Percentiles rank a stretch among this genome's conserved stretches.
Evolutionary conservation across 2,113 vertebrate species (phyloP).

Genomic region (Otus sunia): DNA sequence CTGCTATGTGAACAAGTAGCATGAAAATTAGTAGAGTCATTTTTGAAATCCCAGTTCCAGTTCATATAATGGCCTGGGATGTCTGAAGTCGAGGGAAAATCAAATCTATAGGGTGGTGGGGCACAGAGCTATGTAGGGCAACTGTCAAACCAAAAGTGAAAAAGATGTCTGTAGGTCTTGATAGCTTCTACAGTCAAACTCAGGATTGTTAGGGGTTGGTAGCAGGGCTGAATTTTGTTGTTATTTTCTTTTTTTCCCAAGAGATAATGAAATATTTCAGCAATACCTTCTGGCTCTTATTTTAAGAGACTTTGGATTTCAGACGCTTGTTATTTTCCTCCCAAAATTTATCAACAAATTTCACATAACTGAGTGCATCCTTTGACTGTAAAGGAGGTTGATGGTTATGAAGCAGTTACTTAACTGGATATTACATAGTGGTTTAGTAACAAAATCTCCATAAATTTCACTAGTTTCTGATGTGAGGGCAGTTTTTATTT

Average conservation of each 20-base stretch:
- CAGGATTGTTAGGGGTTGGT: background rate
- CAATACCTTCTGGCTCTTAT: background rate
- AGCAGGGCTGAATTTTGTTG: background rate
- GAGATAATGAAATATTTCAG: background rate
- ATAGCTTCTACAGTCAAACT: background rate
- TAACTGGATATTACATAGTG: slow-evolving; percentile 6
- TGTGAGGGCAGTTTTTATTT: slow-evolving; percentile 55
- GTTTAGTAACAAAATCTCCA: slow-evolving; percentile 26
- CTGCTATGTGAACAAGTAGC: background rate
- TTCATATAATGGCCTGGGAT: background rate
- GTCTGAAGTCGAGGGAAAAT: background rate
- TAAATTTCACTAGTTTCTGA: slow-evolving; percentile 37
- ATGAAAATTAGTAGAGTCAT: background rate
- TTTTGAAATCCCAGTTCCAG: background rate
- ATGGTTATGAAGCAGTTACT: slow-evolving; percentile 47
- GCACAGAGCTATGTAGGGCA: background rate
- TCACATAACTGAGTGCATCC: background rate
- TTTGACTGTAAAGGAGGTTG: background rate
- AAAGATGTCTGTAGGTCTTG: background rate
- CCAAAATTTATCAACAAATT: slow-evolving; percentile 32
- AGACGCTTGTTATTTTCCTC: background rate
- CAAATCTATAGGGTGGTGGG: background rate
- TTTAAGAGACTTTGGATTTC: background rate
- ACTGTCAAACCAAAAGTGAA: background rate
- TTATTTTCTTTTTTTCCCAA: background rate